Percentiles rank a stretch among this genome's conserved stretches.
Conservation (phyloP, 2,888 invertebrate species). For the Bombylius major region DNA sequence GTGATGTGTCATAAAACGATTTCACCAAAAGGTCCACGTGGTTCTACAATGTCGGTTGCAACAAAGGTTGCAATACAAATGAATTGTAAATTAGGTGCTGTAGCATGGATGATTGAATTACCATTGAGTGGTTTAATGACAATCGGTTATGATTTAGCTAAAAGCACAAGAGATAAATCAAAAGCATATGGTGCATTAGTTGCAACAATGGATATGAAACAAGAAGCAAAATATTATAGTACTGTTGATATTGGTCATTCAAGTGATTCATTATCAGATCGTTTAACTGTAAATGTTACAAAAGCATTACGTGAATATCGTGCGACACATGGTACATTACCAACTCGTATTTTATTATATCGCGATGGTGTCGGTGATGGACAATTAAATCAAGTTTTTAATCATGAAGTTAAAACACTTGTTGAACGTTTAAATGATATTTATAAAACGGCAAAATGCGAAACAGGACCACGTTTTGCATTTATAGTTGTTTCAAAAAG, state of each 20-base stretch:
- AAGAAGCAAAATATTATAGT: constrained; percentile 57
- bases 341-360: constrained; percentile 66
- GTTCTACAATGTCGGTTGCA: constrained; percentile 59
- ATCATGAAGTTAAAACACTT: constrained; percentile 59
- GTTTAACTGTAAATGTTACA: constrained; percentile 52
- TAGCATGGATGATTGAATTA: constrained; percentile 69
- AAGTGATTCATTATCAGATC: constrained; percentile 62
- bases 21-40: constrained; percentile 28
- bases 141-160: constrained; percentile 79
- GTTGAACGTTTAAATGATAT: constrained; percentile 43
- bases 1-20: constrained; percentile 28
- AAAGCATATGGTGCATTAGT: constrained; percentile 67
- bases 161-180: constrained; percentile 56
- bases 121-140: constrained; percentile 63
- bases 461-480: constrained; percentile 42
- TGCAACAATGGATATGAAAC: constrained; percentile 49
- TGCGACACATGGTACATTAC: constrained; percentile 38
- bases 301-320: constrained; percentile 31
- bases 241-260: constrained; percentile 57
- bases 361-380: constrained; percentile 93
- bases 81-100: constrained; percentile 86
- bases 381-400: constrained; percentile 62
- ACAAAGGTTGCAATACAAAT: constrained; percentile 91
- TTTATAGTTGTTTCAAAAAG: constrained; percentile 83
- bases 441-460: constrained; percentile 39